These are phyloP conservation scores for Drosophila miranda DNA, from an alignment of 1,140 invertebrate species.

Conservation along the genomic window DNA sequence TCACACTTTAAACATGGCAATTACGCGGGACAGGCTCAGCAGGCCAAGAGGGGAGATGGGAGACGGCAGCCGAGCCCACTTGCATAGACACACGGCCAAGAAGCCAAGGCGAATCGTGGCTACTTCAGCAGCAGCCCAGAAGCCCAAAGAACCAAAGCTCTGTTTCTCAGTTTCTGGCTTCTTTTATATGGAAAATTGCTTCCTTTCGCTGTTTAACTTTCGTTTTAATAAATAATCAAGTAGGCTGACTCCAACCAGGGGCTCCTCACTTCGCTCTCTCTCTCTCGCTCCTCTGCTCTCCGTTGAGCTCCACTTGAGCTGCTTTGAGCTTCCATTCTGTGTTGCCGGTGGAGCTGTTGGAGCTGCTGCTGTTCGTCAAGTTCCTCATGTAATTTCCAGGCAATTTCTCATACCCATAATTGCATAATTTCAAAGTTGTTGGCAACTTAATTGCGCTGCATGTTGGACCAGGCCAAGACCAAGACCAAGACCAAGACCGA, in stretches of 20 bases:
- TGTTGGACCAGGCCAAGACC: slow-evolving; percentile 51
- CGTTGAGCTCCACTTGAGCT: slow-evolving; percentile 20
- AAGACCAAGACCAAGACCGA: slow-evolving; percentile 24
- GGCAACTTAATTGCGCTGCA: slow-evolving; percentile 81
- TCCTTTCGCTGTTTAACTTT: slow-evolving; percentile 81
- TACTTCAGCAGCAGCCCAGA: slow-evolving; percentile 18
- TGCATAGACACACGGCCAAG: slow-evolving; percentile 48
- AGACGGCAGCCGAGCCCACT: slow-evolving; percentile 4
- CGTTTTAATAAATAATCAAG: slow-evolving; percentile 81
- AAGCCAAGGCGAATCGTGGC: slow-evolving; percentile 19
- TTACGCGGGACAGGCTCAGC: slow-evolving; percentile 59
- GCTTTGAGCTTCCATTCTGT: slow-evolving; percentile 3
- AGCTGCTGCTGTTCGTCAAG: slow-evolving; percentile 69
- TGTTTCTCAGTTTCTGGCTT: slow-evolving; percentile 8
- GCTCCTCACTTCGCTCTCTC: slow-evolving; percentile 25
- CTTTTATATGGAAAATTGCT: slow-evolving; percentile 78
- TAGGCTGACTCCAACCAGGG: slow-evolving; percentile 47
- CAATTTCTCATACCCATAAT: slow-evolving; percentile 82
- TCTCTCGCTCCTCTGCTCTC: not conserved
- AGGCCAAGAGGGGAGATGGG: slow-evolving; percentile 22
- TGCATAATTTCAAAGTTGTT: slow-evolving; percentile 82
- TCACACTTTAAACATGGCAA: slow-evolving; percentile 81
- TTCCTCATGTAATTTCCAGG: slow-evolving; percentile 77
- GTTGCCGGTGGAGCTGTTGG: not conserved
- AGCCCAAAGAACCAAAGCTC: not conserved